phyloP scores from a whole-genome alignment of 2,888 invertebrate species.

The Phragmatobia fuliginosa region DNA sequence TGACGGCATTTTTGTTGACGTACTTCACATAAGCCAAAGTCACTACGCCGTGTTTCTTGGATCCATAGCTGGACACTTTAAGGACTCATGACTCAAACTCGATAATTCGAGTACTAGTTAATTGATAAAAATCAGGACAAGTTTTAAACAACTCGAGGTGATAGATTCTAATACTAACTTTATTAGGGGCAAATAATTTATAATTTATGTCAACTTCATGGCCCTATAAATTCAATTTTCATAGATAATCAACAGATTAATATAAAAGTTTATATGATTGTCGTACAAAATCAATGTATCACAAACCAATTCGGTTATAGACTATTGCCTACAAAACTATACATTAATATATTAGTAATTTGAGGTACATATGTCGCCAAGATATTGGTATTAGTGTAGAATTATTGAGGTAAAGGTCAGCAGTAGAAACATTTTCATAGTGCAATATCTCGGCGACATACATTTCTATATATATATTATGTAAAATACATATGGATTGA shows the following conservation, averaged over 20 bases:
- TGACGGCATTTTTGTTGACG: background rate
- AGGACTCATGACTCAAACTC: constrained; percentile 28
- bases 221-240: constrained; percentile 42
- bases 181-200: constrained; percentile 33
- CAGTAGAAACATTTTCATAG: constrained; percentile 14
- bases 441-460: constrained; percentile 48
- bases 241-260: constrained; percentile 42
- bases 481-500: constrained; percentile 49
- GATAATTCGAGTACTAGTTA: constrained; percentile 10
- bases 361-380: constrained; percentile 58
- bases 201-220: constrained; percentile 45
- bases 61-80: constrained; percentile 20
- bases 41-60: constrained; percentile 11
- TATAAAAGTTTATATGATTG: constrained; percentile 46
- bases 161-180: constrained; percentile 21
- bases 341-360: constrained; percentile 67
- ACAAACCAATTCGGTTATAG: constrained; percentile 53
- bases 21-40: constrained; percentile 18
- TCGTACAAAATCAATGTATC: constrained; percentile 58
- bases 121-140: constrained; percentile 7
- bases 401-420: constrained; percentile 24
- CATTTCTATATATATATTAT: constrained; percentile 54
- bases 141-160: constrained; percentile 17
- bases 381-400: constrained; percentile 29
- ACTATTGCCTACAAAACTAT: constrained; percentile 58